Evolutionary conservation across 1,140 invertebrate species (phyloP), one percentile per base, ranked within the genome.

Genomic region (Heliconius eleuchia): DNA sequence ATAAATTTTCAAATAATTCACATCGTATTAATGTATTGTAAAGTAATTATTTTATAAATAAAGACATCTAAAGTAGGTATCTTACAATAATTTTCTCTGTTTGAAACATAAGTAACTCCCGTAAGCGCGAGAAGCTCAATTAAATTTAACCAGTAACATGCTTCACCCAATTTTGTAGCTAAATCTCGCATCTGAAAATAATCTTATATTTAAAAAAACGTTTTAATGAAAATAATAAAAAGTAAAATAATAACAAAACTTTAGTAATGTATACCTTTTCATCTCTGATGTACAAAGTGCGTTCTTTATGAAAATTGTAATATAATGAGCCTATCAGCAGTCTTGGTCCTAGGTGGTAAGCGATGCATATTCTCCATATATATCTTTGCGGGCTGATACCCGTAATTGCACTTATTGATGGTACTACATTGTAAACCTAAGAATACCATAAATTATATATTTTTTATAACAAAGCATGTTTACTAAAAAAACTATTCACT

Each of bases 41-140:
- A 18, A 18, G 4, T 50, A 8, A 23, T 23, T 23, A 42, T 42
- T 42, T 42, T 42, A n/a, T 37, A 55, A 60, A 34, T 74, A 52
- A 76, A 71, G 23, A 30, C 16, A 73, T 78, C 83, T 30, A 27
- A 27, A 27, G 23, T 16, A 13, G 42, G 13, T 57, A 23, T 97
- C 97, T 97, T 95, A 98, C 98, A 97, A 95, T 99, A 99, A 94
- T 99, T 99, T 95, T 99, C 98, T 90, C 96, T 96, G 93, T 99
- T 99, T 50, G 98, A 98, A 89, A 99, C 97, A 92, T 98, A 98
- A 19, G 98, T 98, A 19, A 99, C 98, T 71, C 98, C 98, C 85
- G 97, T 97, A 16, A 99, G 95, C 57, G 97, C 96, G 74, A 96
- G 96, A 80, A 98, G 96, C 95, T 99, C 98, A 86, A 97, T 95